phyloP scores from a whole-genome alignment of 2,797 vertebrate species.

The Sebastolobus altivelis region DNA sequence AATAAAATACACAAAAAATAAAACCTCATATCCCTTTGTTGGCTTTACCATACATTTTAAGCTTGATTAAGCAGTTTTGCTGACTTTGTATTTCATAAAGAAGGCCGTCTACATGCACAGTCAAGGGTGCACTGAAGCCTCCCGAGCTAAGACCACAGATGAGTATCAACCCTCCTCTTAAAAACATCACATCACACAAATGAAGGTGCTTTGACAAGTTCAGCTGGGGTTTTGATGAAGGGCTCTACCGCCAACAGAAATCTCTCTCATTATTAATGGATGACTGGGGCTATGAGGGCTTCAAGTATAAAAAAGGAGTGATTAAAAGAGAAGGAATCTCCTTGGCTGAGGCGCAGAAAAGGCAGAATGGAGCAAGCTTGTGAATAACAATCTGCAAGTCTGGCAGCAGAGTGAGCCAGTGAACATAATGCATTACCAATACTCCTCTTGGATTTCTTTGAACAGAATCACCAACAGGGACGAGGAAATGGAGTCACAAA shows the following conservation, averaged over 20 bases:
- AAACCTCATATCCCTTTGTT: constrained; percentile 63
- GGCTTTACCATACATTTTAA: constrained; percentile 58
- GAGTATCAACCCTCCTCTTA: constrained; percentile 66
- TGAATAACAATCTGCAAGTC: constrained; percentile 85
- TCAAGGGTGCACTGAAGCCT: constrained; percentile 63
- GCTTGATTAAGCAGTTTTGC: constrained; percentile 64
- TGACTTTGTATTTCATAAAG: constrained; percentile 62
- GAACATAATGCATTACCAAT: constrained; percentile 80
- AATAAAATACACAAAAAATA: constrained; percentile 51
- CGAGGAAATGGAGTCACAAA: constrained; percentile 82
- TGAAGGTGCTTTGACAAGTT: constrained; percentile 79
- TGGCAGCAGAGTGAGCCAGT: constrained; percentile 78
- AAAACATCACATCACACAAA: constrained; percentile 80
- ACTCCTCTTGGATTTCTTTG: constrained; percentile 81
- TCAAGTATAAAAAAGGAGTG: constrained; percentile 88
- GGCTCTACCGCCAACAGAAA: constrained; percentile 73
- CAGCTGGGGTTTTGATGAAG: constrained; percentile 76
- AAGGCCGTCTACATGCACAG: constrained; percentile 69
- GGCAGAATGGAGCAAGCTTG: constrained; percentile 85
- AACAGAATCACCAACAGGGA: constrained; percentile 82
- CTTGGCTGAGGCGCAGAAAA: constrained; percentile 87
- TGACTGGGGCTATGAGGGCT: constrained; percentile 78
- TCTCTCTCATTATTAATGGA: constrained; percentile 79
- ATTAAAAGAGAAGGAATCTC: constrained; percentile 86
- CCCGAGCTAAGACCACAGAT: constrained; percentile 65